Evolutionary conservation across 2,888 invertebrate species (phyloP), one percentile per base, ranked within the genome.

Genomic region (Pseudanteris insignis): DNA sequence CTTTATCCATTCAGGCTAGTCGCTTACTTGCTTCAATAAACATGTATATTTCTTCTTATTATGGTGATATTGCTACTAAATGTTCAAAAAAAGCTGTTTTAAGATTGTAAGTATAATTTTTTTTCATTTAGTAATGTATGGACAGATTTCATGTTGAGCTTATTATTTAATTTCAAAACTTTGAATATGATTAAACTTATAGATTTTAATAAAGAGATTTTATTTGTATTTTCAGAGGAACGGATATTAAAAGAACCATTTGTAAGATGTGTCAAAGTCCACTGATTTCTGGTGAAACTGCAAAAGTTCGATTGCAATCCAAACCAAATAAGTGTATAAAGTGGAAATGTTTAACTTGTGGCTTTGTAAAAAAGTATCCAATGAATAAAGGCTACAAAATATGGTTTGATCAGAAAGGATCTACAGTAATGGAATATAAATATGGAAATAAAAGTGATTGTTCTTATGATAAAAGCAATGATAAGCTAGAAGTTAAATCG

Each of bases 71-170:
- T 2, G 81, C 85, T 65, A 72, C 83, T 6, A 84, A 81, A 68
- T 83, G 86, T 47, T 85, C 84, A 0, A 86, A 84, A 73, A 86
- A 86, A 73, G 83, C 84, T 73, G 85, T 86, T n/a, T 69, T 85
- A 25, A 82, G 85, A 80, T 26, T 86, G 84, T 85, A 78, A 82
- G 82, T 62, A 54, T 37, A 8, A 18, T 80, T 26, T 26, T n/a
- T 26, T 26, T n/a, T 26, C 6, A 6, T 26, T n/a, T n/a, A 26
- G 8, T 6, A n/a, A 26, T n/a, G n/a, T n/a, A n/a, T n/a, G n/a
- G n/a, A n/a, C n/a, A n/a, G n/a, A n/a, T n/a, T n/a, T n/a, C n/a
- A n/a, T n/a, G n/a, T n/a, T n/a, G 2, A 8, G 9, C 26, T 26
- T 26, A n/a, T 26, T n/a, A 26, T n/a, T 26, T 26, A 21, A 5